Conservation (phyloP, 1,140 invertebrate genomes). For the Euschistus heros region DNA sequence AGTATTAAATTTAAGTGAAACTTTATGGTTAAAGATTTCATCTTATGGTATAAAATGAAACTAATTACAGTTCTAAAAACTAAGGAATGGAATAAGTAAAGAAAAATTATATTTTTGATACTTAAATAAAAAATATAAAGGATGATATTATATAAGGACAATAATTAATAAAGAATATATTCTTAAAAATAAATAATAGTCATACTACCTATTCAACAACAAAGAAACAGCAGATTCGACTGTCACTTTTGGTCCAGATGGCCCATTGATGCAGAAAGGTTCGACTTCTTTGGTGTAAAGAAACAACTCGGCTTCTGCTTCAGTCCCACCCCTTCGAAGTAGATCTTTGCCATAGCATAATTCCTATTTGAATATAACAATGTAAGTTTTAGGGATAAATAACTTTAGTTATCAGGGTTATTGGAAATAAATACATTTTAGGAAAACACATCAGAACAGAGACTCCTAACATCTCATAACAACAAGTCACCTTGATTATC, state of each 20-base stretch:
- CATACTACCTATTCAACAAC: slow-evolving; percentile 58
- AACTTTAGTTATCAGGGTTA: no score
- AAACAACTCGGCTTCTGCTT: neutral
- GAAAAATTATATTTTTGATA: neutral
- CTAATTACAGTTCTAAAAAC: no score
- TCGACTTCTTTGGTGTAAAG: slow-evolving; percentile 33
- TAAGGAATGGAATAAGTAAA: neutral
- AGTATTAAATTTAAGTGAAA: no score
- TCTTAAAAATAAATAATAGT: neutral
- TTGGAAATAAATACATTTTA: no score
- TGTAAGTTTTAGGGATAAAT: no score
- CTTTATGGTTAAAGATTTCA: no score
- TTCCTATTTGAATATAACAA: neutral
- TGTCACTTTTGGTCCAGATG: slow-evolving; percentile 41
- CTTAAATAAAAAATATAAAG: neutral
- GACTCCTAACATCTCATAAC: no score
- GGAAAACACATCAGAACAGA: no score
- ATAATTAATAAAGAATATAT: neutral
- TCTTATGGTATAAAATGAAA: no score
- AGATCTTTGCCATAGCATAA: neutral
- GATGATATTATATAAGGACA: no score
- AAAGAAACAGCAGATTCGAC: slow-evolving; percentile 55
- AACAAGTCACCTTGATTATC: no score
- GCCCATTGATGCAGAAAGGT: slow-evolving; percentile 38
- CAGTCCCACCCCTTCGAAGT: neutral